phyloP scores from a whole-genome alignment of 1,140 invertebrate genomes.

The Babylonia areolata region DNA sequence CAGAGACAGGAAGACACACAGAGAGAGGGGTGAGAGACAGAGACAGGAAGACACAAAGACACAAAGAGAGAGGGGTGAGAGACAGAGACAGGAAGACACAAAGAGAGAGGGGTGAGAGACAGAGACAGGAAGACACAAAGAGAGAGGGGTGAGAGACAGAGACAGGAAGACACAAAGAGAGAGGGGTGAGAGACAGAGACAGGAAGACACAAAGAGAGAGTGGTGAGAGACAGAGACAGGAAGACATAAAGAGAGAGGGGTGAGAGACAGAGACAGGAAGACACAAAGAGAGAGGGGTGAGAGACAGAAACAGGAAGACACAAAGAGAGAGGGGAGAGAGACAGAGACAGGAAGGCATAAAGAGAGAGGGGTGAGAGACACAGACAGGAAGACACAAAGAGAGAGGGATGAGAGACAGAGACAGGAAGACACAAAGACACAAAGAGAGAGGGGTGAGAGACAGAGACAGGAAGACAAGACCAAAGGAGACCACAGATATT shows the following conservation, averaged over 20 bases:
- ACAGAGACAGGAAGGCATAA: background rate
- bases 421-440: background rate
- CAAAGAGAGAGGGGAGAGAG: background rate
- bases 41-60: background rate
- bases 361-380: background rate
- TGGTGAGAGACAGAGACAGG: too few species aligned
- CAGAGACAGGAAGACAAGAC: background rate
- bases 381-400: background rate
- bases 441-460: constrained; percentile 4
- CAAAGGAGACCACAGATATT: background rate
- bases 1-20: background rate
- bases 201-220: too few species aligned
- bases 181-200: too few species aligned
- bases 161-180: too few species aligned
- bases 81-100: too few species aligned
- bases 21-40: background rate
- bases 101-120: too few species aligned
- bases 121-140: too few species aligned
- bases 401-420: background rate
- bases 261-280: too few species aligned
- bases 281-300: background rate
- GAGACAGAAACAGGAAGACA: background rate
- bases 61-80: too few species aligned
- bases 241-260: too few species aligned
- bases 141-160: too few species aligned